These are phyloP conservation scores for Misgurnus mizolepis DNA, from an alignment of 2,113 vertebrate species.

Conservation along the genomic window DNA sequence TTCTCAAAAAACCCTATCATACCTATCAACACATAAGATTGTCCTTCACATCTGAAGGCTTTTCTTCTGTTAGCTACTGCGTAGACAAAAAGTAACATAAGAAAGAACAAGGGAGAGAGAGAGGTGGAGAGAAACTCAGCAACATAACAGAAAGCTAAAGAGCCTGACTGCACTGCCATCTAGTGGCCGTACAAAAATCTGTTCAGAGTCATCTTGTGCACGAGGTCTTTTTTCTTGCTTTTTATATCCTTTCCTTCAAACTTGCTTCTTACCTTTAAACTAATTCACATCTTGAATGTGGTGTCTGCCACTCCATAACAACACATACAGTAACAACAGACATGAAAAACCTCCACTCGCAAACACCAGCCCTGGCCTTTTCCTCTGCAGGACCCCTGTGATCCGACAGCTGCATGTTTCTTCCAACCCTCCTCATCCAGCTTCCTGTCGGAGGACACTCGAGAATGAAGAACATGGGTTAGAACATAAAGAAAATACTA, in stretches of 20 bases:
- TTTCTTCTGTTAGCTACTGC: conserved; percentile 12
- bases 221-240: not conserved
- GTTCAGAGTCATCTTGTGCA: not conserved
- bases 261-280: no score
- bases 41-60: conserved; percentile 35
- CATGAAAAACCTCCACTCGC: not conserved
- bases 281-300: no score
- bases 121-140: not conserved
- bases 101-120: conserved; percentile 9
- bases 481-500: not conserved
- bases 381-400: not conserved
- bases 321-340: not conserved
- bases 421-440: not conserved
- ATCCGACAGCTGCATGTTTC: conserved; percentile 12
- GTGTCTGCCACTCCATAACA: no score
- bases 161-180: conserved; percentile 59
- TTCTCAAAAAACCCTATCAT: not conserved
- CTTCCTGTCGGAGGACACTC: conserved; percentile 23
- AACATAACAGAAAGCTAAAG: conserved; percentile 8
- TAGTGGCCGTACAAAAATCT: conserved; percentile 45
- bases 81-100: conserved; percentile 31
- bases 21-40: conserved; percentile 20
- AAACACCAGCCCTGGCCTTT: not conserved
- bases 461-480: conserved; percentile 14
- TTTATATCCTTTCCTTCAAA: not conserved